Percentiles rank a stretch among this genome's conserved stretches.
Conservation (phyloP, 2,113 vertebrate genomes). For the Rousettus leschenaultii region DNA sequence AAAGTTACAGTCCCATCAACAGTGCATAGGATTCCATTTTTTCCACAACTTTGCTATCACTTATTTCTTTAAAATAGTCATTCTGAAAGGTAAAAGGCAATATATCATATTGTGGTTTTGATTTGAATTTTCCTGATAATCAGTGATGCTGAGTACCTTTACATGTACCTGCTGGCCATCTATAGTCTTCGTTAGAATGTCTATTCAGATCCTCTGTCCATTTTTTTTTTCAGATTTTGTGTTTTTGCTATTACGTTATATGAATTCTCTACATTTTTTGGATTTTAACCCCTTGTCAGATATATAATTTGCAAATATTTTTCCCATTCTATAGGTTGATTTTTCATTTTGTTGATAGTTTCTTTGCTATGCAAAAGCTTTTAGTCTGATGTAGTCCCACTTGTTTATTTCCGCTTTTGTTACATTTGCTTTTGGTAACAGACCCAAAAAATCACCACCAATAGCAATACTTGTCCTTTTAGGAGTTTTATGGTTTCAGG, state of each 20-base stretch:
- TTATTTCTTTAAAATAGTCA: not conserved
- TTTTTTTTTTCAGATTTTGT: not conserved
- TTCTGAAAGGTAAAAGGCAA: not conserved
- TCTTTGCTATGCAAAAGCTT: not conserved
- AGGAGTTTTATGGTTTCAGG: not conserved
- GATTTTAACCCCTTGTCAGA: not conserved
- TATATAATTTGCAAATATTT: not conserved
- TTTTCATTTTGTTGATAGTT: not conserved
- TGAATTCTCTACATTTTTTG: not conserved
- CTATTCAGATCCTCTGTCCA: not conserved
- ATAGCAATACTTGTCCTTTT: not conserved
- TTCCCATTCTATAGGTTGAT: not conserved
- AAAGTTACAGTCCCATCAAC: not conserved
- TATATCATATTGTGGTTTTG: not conserved
- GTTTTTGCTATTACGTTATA: not conserved
- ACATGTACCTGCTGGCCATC: not conserved
- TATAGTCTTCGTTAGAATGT: not conserved
- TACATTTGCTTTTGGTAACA: not conserved
- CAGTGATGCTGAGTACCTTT: not conserved
- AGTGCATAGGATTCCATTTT: not conserved
- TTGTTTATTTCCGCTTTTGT: not conserved
- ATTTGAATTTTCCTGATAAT: not conserved
- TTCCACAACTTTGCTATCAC: not conserved
- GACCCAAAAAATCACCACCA: not conserved
- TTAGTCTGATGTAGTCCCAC: not conserved